Conservation (phyloP, 2,888 invertebrate species). For the Amblyjoppa fuscipennis region DNA sequence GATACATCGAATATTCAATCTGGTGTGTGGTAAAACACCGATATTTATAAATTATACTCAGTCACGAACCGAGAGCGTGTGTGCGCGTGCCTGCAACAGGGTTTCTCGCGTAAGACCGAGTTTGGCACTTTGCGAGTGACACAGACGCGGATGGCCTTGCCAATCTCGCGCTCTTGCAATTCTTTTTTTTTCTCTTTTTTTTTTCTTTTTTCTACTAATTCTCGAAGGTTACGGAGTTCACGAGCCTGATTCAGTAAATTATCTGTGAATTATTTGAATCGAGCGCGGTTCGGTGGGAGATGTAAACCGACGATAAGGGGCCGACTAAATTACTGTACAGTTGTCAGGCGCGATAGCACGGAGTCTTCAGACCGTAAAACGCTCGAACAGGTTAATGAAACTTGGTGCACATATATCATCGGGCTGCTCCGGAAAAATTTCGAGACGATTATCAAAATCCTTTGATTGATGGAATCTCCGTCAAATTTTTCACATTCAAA, state of each 20-base stretch:
- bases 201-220: slow-evolving; percentile 21
- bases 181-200: slow-evolving; percentile 22
- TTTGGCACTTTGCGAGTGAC: slow-evolving; percentile 53
- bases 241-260: slow-evolving; percentile 53
- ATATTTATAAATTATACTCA: slow-evolving; percentile 23
- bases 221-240: slow-evolving; percentile 31
- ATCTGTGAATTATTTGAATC: slow-evolving; percentile 49
- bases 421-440: slow-evolving; percentile 32
- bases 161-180: slow-evolving; percentile 24
- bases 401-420: slow-evolving; percentile 49
- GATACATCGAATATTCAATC: slow-evolving; percentile 60
- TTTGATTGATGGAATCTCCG: neutral
- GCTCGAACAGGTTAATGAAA: slow-evolving; percentile 53
- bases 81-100: slow-evolving; percentile 21
- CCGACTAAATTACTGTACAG: slow-evolving; percentile 40
- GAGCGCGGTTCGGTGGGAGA: slow-evolving; percentile 39
- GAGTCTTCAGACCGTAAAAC: slow-evolving; percentile 14
- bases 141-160: slow-evolving; percentile 67
- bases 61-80: neutral
- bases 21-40: slow-evolving; percentile 24
- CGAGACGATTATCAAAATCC: neutral
- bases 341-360: slow-evolving; percentile 59
- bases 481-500: neutral
- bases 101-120: slow-evolving; percentile 18
- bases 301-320: slow-evolving; percentile 26